Evolutionary conservation across 2,888 invertebrate species (phyloP).

Genomic region (Anticlea derivata): DNA sequence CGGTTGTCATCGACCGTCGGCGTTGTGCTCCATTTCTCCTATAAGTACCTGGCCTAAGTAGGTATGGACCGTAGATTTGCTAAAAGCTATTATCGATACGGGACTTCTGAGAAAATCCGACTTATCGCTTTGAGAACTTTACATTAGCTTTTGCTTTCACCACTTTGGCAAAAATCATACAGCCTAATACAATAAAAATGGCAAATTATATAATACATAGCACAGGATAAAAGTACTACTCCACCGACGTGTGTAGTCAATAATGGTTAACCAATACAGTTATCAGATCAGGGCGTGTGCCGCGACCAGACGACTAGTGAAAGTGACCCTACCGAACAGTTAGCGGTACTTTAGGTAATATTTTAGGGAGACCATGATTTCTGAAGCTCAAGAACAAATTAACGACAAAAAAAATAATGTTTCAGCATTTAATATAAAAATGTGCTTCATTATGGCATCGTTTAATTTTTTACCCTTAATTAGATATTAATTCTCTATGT

Average conservation of each 20-base stretch:
- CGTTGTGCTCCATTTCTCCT: constrained; percentile 52
- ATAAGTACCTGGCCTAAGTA: constrained; percentile 4
- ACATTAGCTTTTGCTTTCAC: background rate
- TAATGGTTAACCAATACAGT: constrained; percentile 38
- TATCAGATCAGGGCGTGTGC: constrained; percentile 55
- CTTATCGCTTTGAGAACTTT: constrained; percentile 1
- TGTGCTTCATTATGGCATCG: too few species aligned
- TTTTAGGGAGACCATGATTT: constrained; percentile 23
- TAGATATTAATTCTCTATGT: too few species aligned
- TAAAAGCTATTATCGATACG: constrained; percentile 30
- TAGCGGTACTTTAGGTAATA: constrained; percentile 36
- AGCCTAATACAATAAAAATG: too few species aligned
- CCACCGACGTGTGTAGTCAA: constrained; percentile 1
- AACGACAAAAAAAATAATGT: too few species aligned
- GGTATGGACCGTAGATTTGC: constrained; percentile 19
- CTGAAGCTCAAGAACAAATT: too few species aligned
- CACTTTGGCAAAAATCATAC: too few species aligned
- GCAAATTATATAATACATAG: too few species aligned
- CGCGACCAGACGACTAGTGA: constrained; percentile 57
- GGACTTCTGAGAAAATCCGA: constrained; percentile 17
- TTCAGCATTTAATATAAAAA: too few species aligned
- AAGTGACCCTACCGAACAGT: constrained; percentile 71
- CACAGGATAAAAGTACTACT: background rate
- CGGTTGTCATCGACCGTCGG: constrained; percentile 50
- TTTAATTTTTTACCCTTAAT: too few species aligned